Evolutionary conservation across 2,888 invertebrate genomes (phyloP).

Genomic region (Tenthredo amoena): DNA sequence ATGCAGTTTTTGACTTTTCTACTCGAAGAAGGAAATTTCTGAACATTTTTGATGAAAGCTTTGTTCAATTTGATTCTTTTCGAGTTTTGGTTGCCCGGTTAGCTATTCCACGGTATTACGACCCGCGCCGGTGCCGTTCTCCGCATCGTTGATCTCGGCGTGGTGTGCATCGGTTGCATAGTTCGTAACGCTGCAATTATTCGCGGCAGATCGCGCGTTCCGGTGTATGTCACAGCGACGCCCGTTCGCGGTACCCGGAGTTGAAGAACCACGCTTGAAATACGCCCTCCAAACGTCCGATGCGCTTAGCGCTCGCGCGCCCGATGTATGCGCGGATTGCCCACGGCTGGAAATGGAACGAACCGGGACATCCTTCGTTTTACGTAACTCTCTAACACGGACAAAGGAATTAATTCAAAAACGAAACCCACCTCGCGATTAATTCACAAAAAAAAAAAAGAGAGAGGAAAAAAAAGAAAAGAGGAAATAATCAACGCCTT

Average conservation of each 20-base stretch:
- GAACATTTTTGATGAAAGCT: too few species aligned
- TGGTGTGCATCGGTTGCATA: slow-evolving; percentile 59
- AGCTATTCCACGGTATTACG: neutral
- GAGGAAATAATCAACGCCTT: neutral
- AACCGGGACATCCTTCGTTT: slow-evolving; percentile 33
- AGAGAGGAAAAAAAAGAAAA: neutral
- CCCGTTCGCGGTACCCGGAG: slow-evolving; percentile 7
- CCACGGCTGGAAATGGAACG: slow-evolving; percentile 39
- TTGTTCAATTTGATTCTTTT: neutral
- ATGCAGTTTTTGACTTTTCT: neutral
- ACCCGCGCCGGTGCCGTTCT: neutral
- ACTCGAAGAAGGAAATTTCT: too few species aligned
- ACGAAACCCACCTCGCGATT: neutral
- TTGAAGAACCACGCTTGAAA: slow-evolving; percentile 65
- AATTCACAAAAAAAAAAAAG: neutral
- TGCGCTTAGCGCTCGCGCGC: slow-evolving; percentile 71
- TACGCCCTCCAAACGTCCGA: slow-evolving; percentile 74
- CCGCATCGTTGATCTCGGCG: slow-evolving; percentile 28
- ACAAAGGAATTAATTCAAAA: neutral
- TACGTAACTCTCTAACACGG: slow-evolving; percentile 24
- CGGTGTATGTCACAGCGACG: slow-evolving; percentile 71
- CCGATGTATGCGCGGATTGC: slow-evolving; percentile 46
- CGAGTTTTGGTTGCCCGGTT: neutral
- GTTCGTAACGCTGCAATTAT: slow-evolving; percentile 67
- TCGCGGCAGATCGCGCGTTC: slow-evolving; percentile 54